These are phyloP conservation scores for Lutjanus erythropterus DNA, from an alignment of 2,113 vertebrate species.

Conservation along the genomic window DNA sequence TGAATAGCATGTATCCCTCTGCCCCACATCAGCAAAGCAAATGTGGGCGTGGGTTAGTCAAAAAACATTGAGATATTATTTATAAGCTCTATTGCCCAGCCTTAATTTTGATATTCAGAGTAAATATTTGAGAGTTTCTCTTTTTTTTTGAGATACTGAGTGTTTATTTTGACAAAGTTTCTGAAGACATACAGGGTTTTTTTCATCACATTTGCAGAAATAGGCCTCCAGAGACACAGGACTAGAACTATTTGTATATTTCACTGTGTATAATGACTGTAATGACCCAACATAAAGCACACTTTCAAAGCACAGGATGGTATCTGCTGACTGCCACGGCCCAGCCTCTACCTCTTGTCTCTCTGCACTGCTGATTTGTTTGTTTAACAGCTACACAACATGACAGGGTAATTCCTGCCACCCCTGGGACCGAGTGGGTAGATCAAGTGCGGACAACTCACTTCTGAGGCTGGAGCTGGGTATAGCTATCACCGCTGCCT, in stretches of 20 bases:
- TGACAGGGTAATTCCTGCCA: slow-evolving; percentile 17
- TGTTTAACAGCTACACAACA: slow-evolving; percentile 41
- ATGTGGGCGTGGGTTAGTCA: too few relatives aligned
- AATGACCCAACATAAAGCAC: background rate
- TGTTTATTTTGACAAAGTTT: too few relatives aligned
- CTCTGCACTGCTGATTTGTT: slow-evolving; percentile 32
- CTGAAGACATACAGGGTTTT: too few relatives aligned
- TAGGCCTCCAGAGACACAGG: too few relatives aligned
- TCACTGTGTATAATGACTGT: background rate
- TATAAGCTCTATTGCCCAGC: too few relatives aligned
- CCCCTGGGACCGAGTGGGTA: slow-evolving; percentile 37
- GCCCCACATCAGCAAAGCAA: too few relatives aligned
- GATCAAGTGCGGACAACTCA: slow-evolving; percentile 49
- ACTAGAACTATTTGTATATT: background rate
- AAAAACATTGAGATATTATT: too few relatives aligned
- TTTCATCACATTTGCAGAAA: too few relatives aligned
- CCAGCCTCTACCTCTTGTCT: background rate
- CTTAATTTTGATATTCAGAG: too few relatives aligned
- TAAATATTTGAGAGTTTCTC: too few relatives aligned
- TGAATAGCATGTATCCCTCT: too few relatives aligned
- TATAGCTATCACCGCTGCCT: slow-evolving; percentile 30
- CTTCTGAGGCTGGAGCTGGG: slow-evolving; percentile 49
- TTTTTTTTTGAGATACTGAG: too few relatives aligned
- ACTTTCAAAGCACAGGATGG: background rate
- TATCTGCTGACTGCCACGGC: background rate